Conservation (phyloP, 1,140 invertebrate species). For the Drosophila triauraria region DNA sequence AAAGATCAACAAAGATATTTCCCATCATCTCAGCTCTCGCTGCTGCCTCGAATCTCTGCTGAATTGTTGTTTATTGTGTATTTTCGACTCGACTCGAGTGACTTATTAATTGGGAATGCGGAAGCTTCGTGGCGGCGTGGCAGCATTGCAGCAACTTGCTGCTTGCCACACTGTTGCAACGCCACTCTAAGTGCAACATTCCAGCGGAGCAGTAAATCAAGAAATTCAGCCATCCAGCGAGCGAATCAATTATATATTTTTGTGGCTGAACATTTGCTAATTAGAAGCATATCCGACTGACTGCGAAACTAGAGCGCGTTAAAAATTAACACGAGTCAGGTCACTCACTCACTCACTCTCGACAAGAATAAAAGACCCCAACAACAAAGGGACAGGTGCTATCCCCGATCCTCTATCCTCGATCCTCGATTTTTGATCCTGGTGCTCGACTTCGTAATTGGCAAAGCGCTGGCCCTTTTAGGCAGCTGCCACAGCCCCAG, state of each 20-base stretch:
- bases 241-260: conserved; percentile 54
- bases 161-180: conserved; percentile 51
- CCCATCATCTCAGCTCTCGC: conserved; percentile 10
- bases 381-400: conserved; percentile 56
- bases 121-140: conserved; percentile 34
- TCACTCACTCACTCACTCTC: conserved; percentile 2
- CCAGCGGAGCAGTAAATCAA: conserved; percentile 25
- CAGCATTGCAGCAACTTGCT: conserved; percentile 16
- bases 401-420: conserved; percentile 41
- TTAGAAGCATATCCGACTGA: conserved; percentile 8
- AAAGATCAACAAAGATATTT: conserved; percentile 39
- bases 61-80: conserved; percentile 43
- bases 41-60: conserved; percentile 6
- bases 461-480: conserved; percentile 36
- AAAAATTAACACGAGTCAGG: conserved; percentile 50
- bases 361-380: conserved; percentile 5
- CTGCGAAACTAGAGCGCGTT: conserved; percentile 14
- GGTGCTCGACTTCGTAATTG: conserved; percentile 62
- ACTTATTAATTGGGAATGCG: conserved; percentile 72
- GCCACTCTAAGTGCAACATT: conserved; percentile 58
- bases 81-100: conserved; percentile 36
- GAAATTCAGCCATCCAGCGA: conserved; percentile 22
- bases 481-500: conserved; percentile 40
- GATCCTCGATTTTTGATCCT: conserved; percentile 12
- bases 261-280: conserved; percentile 21